Evolutionary conservation across 2,888 invertebrate species (phyloP), one percentile per base, ranked within the genome.

Genomic region (Metallyticus violacea): DNA sequence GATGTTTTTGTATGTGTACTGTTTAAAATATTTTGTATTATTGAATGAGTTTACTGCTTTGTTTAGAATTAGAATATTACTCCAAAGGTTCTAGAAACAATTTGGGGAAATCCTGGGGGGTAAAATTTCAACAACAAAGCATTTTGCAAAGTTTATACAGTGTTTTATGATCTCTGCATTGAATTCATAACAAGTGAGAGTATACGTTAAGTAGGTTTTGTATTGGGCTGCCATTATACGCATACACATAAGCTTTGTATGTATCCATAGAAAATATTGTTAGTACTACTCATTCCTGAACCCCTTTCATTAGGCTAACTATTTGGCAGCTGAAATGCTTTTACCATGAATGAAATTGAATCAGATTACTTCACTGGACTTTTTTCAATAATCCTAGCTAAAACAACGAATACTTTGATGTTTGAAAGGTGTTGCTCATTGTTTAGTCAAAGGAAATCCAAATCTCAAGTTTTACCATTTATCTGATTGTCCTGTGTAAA

Each of bases 1-100:
- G 83, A 86, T 85, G 76, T 81, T 86, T 88, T 88, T 88, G 88
- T 88, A 88, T 87, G 83, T 87, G 85, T 87, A 88, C 83, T 86
- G 85, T 88, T 87, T 85, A 81, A 81, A 87, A 88, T 80, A 88
- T 87, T 87, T 85, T 86, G 87, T 88, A 88, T 84, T 87, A 84
- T 88, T 88, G 77, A 85, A 85, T 85, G 81, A 88, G 84, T 83
- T 87, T 85, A 85, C 80, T 79, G 83, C 88, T 86, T 87, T 86
- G 86, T 85, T 87, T 85, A 85, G 81, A 81, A 77, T 86, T 81
- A 80, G 80, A 82, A 77, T 82, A 40, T 26, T 25, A 15, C 82
- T 26, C 76, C n/a, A n/a, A 77, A 83, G 83, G 62, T 77, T 77
- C 83, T 15, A 77, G 83, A 28, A 9, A 77, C 29, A 81, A 22